phyloP scores from a whole-genome alignment of 2,113 vertebrate species.

The Poicephalus gulielmi region DNA sequence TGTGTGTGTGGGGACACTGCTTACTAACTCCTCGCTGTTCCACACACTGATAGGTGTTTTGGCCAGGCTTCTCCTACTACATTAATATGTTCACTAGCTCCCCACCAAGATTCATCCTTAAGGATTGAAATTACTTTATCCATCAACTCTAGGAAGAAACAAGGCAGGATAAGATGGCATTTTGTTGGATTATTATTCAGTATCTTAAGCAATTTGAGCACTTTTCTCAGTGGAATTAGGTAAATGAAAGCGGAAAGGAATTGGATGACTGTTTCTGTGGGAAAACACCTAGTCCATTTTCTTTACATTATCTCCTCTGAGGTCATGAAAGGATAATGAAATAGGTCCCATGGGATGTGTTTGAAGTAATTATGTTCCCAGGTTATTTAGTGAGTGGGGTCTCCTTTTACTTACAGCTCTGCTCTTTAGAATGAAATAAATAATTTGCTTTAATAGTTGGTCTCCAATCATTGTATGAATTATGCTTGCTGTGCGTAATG shows the following conservation, averaged over 20 bases:
- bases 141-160: neutral
- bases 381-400: neutral
- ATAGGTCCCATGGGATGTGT: neutral
- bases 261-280: neutral
- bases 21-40: neutral
- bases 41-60: rapidly evolving
- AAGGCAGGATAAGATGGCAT: neutral
- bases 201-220: neutral
- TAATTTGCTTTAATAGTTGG: neutral
- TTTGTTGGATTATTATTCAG: neutral
- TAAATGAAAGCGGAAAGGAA: neutral
- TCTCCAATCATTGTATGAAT: neutral
- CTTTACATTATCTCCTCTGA: neutral
- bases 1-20: rapidly evolving
- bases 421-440: conserved; percentile 10
- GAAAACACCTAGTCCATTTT: conserved; percentile 6
- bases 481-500: neutral
- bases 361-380: neutral
- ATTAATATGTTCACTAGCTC: rapidly evolving
- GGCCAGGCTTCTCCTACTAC: neutral
- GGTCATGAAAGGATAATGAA: neutral
- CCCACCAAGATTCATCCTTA: neutral
- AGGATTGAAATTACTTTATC: neutral
- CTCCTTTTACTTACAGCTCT: neutral
- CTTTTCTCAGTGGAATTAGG: neutral